phyloP scores from a whole-genome alignment of 2,797 vertebrate genomes.

The Acropternis orthonyx region DNA sequence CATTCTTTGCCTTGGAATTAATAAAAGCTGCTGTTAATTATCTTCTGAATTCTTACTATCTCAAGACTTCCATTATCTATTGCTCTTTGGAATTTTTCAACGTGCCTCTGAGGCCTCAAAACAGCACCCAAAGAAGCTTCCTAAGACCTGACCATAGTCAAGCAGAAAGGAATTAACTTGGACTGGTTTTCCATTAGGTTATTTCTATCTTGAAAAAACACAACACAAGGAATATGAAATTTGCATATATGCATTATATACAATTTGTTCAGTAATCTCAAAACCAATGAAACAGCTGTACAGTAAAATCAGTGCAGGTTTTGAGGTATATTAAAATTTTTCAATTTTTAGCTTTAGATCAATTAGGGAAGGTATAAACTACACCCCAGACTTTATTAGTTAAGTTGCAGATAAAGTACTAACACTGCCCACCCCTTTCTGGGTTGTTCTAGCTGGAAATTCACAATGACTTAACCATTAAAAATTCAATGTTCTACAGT shows the following conservation, averaged over 20 bases:
- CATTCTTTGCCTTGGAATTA: background rate
- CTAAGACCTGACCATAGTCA: background rate
- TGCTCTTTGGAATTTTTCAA: background rate
- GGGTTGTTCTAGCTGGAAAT: background rate
- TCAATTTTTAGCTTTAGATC: background rate
- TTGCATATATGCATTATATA: background rate
- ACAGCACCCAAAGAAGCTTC: background rate
- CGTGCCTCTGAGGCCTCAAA: background rate
- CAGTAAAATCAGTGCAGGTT: constrained; percentile 37
- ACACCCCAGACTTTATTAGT: background rate
- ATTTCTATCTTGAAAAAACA: background rate
- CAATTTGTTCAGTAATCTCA: constrained; percentile 4
- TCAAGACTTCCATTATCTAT: background rate
- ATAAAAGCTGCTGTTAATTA: background rate
- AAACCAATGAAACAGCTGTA: constrained; percentile 37
- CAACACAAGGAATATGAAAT: background rate
- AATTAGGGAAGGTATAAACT: background rate
- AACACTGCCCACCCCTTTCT: background rate
- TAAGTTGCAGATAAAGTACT: background rate
- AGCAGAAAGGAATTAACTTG: background rate
- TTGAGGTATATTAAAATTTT: constrained; percentile 1
- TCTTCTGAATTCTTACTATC: background rate
- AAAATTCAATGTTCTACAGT: background rate
- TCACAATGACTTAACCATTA: background rate
- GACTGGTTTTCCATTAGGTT: background rate